Evolutionary conservation across 2,113 vertebrate genomes (phyloP), one percentile per base, ranked within the genome.

Genomic region (Turnix velox): DNA sequence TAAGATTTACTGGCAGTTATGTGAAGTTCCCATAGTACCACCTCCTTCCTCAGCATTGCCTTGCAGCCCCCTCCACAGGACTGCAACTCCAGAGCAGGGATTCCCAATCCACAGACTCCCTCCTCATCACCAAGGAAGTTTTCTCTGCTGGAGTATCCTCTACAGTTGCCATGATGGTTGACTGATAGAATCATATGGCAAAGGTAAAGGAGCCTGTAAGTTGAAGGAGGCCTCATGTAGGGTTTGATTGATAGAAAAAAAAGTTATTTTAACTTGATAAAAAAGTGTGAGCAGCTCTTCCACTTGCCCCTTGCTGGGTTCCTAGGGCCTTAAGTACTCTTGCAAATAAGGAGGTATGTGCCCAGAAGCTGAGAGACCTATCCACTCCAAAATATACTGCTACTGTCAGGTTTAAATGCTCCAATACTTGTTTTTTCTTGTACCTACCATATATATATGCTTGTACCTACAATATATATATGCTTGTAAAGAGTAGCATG

Each of bases 311-410:
- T 93, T 11, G 80, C 96, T 95, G 96, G 35, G 96, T 97, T 98
- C 97, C 97, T 97, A 97, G 97, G 97, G 96, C 97, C 97, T 96
- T 73, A 84, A 94, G 89, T 89, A 95, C 84, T 86, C 91, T 73
- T 3, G 73, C 87, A 94, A 91, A 84, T 42, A 86, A 57, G 87
- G 86, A 95, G 43, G 43, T 67, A 68, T 94, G 97, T 97, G 94
- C 90, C 78, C 90, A 74, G 42, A 37, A 94, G 84, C 75, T 92
- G 90, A 94, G 90, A 95, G 33, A 23, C 49, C 45, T 16, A 9
- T 40, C 28, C 25, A 7, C 20, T 54, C 12, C 31, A 4, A 55
- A 77, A 7, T 18, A 0, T 20, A 5, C 25, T 52, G 45, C 54
- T 52, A 0, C 68, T 28, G 66, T 27, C 13, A 76, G 46, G 9